Evolutionary conservation across 2,797 vertebrate genomes (phyloP), one percentile per base, ranked within the genome.

Genomic region (Orestias chungarensis): DNA sequence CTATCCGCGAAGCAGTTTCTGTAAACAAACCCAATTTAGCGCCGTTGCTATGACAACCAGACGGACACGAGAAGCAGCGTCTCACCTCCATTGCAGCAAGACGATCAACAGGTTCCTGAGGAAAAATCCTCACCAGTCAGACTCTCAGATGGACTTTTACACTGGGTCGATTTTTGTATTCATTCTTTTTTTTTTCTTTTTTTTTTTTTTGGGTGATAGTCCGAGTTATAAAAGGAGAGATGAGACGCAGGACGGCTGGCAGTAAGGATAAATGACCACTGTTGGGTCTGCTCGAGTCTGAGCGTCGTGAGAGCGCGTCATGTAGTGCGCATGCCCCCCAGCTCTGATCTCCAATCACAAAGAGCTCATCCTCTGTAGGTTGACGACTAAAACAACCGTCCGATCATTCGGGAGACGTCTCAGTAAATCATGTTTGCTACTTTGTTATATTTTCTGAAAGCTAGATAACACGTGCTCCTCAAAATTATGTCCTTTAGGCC

Each of bases 91-190:
- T 87, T 54, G 78, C 82, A 38, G 83, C 55, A 78, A n/a, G 86
- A 77, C 74, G 66, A 87, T 91, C 93, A 93, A 93, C 93, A 94
- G 91, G 93, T 93, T 78, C 77, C 72, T 76, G 57, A 23, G 57
- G n/a, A 20, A 61, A 61, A 64, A 55, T 54, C 31, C 71, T 71
- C 75, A 44, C 68, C 76, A 35, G 29, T 59, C 31, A 17, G 54
- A 33, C 31, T 20, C 61, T 70, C 20, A 40, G 38, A 43, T 62
- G 7, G 29, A 44, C 64, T 50, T 38, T 38, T 7, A 50, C 27
- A 73, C n/a, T n/a, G n/a, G n/a, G n/a, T n/a, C n/a, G n/a, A n/a
- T n/a, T n/a, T n/a, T n/a, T n/a, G n/a, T n/a, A n/a, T n/a, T n/a
- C n/a, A n/a, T n/a, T n/a, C n/a, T n/a, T n/a, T n/a, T n/a, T n/a